These are phyloP conservation scores for Penaeus vannamei DNA, from an alignment of 1,140 invertebrate species.

Conservation along the genomic window DNA sequence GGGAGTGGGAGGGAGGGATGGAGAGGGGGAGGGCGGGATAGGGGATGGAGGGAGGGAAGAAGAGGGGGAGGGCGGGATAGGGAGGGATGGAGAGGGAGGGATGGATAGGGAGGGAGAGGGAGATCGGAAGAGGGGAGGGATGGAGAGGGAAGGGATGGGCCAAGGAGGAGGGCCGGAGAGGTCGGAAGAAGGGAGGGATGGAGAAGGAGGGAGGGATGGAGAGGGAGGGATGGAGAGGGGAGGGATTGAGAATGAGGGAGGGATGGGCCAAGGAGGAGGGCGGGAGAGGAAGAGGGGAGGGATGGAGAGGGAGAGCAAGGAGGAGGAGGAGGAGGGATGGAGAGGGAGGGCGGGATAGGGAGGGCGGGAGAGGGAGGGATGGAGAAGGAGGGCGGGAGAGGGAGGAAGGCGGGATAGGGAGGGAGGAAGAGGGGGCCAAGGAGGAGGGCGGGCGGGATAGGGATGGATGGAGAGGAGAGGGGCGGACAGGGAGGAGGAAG, in stretches of 20 bases:
- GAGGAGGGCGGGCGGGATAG: neutral
- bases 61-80: neutral
- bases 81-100: neutral
- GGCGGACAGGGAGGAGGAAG: neutral
- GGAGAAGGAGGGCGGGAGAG: slow-evolving; percentile 19
- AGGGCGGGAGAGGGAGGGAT: neutral
- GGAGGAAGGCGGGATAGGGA: slow-evolving; percentile 7
- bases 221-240: neutral
- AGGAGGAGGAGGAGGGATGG: neutral
- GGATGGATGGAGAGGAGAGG: neutral
- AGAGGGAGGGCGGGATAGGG: neutral
- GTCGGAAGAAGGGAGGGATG: neutral
- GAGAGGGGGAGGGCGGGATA: neutral
- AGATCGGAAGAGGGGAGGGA: neutral
- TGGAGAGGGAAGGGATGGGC: neutral
- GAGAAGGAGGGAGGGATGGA: neutral
- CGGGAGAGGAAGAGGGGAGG: neutral
- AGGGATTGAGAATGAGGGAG: too few species aligned
- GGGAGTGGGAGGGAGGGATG: neutral
- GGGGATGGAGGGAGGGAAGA: neutral
- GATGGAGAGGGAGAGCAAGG: neutral
- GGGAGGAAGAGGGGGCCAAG: neutral
- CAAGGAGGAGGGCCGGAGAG: neutral
- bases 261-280: neutral
- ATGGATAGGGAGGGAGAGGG: neutral